Evolutionary conservation across 2,113 vertebrate species (phyloP), one percentile per base, ranked within the genome.

Genomic region (Lucifuga dentata): DNA sequence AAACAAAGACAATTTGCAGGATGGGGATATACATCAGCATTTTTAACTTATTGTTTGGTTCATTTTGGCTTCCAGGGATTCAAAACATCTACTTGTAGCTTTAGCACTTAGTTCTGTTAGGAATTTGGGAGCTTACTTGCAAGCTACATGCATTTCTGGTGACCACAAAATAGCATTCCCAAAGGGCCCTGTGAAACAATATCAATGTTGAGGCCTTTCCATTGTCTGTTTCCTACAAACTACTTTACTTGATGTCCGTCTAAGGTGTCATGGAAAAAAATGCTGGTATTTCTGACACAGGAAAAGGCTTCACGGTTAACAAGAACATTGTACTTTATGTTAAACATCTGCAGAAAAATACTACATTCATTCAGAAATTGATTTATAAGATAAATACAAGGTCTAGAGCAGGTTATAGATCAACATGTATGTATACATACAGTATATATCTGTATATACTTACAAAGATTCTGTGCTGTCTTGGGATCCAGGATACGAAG

Each of bases 401-500:
- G n/a, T n/a, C n/a, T n/a, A n/a, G n/a, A n/a, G n/a, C n/a, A n/a
- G n/a, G n/a, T n/a, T n/a, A n/a, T n/a, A n/a, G n/a, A n/a, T n/a
- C n/a, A n/a, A n/a, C n/a, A n/a, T 29, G 7, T 3, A 29, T 29
- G 26, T 29, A 29, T n/a, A n/a, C n/a, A n/a, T n/a, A 29, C 7
- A 29, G 26, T 29, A 74, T 17, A 68, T 1, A 49, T 15, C 4
- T 33, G 6, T 10, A 8, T 61, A 84, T 82, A 96, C 97, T 90
- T 93, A 99, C 98, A 99, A 10, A 99, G 90, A 85, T 99, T 99
- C 83, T 98, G 98, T 3, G 97, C 97, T 0, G 94, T 95, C 92
- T 99, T 99, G 38, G 92, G 46, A 81, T 99, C 96, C 89, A 99
- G 84, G 89, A 99, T 83, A 56, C 95, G 94, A 36, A 99, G 88